Conservation (phyloP, 2,797 vertebrate species). For the Kryptolebias ocellatus region DNA sequence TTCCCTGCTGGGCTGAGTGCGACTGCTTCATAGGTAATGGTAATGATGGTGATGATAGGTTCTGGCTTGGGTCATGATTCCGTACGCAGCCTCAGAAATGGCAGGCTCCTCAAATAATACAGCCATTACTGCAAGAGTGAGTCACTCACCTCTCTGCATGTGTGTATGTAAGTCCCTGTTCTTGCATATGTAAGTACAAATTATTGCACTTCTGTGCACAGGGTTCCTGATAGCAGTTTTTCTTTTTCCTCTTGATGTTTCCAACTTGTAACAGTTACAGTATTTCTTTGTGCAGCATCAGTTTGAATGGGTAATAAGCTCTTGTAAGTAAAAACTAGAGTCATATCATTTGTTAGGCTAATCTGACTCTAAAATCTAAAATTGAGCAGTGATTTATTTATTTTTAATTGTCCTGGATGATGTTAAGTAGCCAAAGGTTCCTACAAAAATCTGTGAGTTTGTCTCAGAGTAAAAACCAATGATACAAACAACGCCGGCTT, state of each 20-base stretch:
- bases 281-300: constrained; percentile 39
- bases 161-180: constrained; percentile 24
- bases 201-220: constrained; percentile 22
- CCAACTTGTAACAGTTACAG: constrained; percentile 25
- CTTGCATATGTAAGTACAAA: constrained; percentile 34
- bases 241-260: constrained; percentile 1
- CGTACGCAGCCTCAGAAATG: constrained; percentile 36
- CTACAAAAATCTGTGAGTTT: too few species aligned
- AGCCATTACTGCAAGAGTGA: constrained; percentile 41
- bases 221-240: constrained; percentile 18
- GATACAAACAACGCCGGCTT: too few species aligned
- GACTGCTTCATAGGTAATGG: constrained; percentile 66
- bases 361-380: constrained; percentile 48
- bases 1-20: constrained; percentile 46
- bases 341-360: constrained; percentile 40
- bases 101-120: constrained; percentile 40
- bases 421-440: too few species aligned
- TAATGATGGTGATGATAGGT: constrained; percentile 74
- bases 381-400: constrained; percentile 35
- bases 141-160: constrained; percentile 22
- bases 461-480: too few species aligned
- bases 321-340: too few species aligned
- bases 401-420: too few species aligned
- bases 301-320: constrained; percentile 62
- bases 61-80: constrained; percentile 63